Evolutionary conservation across 2,888 invertebrate species (phyloP), one percentile per base, ranked within the genome.

Genomic region (Archaeoteleia sp.): DNA sequence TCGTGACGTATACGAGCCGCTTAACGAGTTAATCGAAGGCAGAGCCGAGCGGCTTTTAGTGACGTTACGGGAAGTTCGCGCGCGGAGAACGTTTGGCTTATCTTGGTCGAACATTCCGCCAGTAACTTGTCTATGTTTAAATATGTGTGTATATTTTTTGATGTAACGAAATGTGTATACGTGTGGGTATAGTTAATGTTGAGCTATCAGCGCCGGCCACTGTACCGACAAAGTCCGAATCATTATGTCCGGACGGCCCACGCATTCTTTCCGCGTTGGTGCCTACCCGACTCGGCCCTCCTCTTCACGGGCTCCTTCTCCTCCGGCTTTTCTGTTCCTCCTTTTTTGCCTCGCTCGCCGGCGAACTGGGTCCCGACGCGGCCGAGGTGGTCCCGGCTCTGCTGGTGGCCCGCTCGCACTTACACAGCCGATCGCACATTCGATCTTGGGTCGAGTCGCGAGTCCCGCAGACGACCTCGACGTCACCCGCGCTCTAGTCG

Each of bases 321-420:
- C 10, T 15, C 42, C 15, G 39, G 25, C 43, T 43, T 37, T 12
- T 48, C 34, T 49, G 39, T 53, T 57, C 27, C 51, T 46, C 17
- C 46, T 46, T 61, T 58, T 62, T 55, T 57, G 46, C 10, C 51
- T 35, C 20, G 60, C 57, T 65, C 67, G 73, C 65, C 65, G 60
- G 63, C 35, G 71, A 72, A 67, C 70, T 71, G 67, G 71, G 57
- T 53, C 65, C 58, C 65, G 49, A 45, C 69, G 66, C 73, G 79
- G 82, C 77, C 85, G 83, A 84, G 84, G 84, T 84, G 84, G 78
- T 49, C 83, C 77, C 48, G 66, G 72, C 85, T 84, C 80, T 85
- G 85, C 85, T 85, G 85, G 85, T 85, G 85, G 85, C 83, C 85
- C 82, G 77, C 82, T 83, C 84, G 84, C 83, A 82, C 85, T 83